A percentile compares a stretch with the other conserved stretches of the same genome.
These are phyloP conservation scores for Cataglyphis livida DNA, from an alignment of 2,888 invertebrate species.

Conservation along the genomic window DNA sequence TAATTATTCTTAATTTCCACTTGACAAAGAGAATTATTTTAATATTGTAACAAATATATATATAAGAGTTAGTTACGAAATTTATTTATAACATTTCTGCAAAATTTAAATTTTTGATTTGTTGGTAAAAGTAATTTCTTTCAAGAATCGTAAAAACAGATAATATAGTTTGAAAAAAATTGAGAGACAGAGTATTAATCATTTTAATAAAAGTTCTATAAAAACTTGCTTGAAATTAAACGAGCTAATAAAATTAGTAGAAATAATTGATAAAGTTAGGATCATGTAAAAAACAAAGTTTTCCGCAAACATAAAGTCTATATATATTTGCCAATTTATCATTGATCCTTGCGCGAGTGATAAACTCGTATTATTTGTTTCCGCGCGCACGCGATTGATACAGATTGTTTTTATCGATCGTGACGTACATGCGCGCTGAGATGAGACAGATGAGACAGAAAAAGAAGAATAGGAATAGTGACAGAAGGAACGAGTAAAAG, in stretches of 20 bases:
- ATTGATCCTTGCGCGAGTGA: background rate
- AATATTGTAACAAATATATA: background rate
- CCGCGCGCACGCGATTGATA: background rate
- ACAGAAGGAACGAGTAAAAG: conserved; percentile 33
- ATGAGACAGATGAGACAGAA: background rate
- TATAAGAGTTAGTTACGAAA: background rate
- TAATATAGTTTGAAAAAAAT: background rate
- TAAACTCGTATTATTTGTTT: conserved; percentile 21
- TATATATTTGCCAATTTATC: background rate
- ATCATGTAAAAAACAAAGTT: background rate
- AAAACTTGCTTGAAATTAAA: background rate
- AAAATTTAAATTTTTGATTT: conserved; percentile 2
- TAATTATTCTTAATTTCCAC: background rate
- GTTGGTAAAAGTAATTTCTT: background rate
- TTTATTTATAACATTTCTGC: conserved; percentile 3
- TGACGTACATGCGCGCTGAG: background rate
- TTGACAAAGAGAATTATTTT: background rate
- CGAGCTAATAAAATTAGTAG: background rate
- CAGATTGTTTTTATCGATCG: conserved; percentile 30
- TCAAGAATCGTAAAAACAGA: background rate
- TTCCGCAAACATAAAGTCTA: background rate
- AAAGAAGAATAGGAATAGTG: conserved; percentile 13
- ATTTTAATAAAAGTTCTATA: background rate
- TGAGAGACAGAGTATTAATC: background rate
- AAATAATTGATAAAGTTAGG: background rate